These are phyloP conservation scores for Ptilonorhynchus violaceus DNA, from an alignment of 2,113 vertebrate species.

Conservation along the genomic window DNA sequence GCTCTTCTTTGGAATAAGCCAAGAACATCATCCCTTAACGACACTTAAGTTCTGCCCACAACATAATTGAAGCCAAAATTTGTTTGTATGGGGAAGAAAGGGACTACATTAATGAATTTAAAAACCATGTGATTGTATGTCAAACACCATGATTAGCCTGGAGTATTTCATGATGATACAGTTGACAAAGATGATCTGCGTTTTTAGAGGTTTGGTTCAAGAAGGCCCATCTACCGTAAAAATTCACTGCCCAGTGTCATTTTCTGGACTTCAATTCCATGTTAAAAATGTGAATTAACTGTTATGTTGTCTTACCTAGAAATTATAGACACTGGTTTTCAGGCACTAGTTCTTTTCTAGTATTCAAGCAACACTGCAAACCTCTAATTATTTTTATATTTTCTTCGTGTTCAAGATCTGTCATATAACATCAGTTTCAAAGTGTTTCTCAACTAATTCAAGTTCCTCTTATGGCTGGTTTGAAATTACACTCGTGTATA, in stretches of 20 bases:
- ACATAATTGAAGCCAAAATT: neutral
- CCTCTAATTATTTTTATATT: neutral
- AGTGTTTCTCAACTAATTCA: neutral
- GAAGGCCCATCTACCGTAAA: neutral
- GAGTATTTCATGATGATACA: neutral
- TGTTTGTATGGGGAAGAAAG: neutral
- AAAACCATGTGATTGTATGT: neutral
- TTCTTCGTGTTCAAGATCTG: neutral
- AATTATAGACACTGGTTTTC: neutral
- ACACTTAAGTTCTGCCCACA: neutral
- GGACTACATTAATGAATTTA: neutral
- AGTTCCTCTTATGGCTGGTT: neutral
- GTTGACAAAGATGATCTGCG: neutral
- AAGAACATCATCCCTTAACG: neutral
- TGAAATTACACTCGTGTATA: neutral
- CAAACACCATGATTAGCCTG: neutral
- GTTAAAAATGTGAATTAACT: neutral
- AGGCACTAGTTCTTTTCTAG: neutral
- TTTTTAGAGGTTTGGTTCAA: neutral
- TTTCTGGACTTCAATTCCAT: neutral
- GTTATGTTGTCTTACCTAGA: neutral
- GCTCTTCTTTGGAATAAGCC: neutral
- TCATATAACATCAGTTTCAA: neutral
- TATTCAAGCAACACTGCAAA: neutral
- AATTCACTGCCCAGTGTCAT: rapidly evolving